phyloP scores from a whole-genome alignment of 2,888 invertebrate genomes.

The Strigamia maritima region DNA sequence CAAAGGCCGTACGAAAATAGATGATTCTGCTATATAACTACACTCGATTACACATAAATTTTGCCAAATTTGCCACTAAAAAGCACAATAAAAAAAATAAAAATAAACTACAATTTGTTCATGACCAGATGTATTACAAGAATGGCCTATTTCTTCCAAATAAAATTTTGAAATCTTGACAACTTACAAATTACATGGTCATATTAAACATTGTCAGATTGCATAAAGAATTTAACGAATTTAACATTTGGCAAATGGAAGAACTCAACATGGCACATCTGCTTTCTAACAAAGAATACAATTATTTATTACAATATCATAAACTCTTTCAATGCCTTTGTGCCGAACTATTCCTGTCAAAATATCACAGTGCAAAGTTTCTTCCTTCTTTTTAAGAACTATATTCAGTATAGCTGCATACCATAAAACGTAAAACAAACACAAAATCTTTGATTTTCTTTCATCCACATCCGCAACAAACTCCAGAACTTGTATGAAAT shows the following conservation, averaged over 20 bases:
- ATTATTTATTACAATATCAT: not conserved
- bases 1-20: slow-evolving; percentile 31
- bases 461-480: too few species aligned
- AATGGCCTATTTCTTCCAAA: not conserved
- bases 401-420: slow-evolving; percentile 7
- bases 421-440: not conserved
- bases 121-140: not conserved
- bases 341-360: slow-evolving; percentile 13
- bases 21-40: slow-evolving; percentile 30
- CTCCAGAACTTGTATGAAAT: not conserved
- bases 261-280: slow-evolving; percentile 25
- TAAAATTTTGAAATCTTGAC: not conserved
- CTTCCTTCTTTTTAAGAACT: not conserved
- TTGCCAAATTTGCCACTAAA: slow-evolving; percentile 6
- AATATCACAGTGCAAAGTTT: slow-evolving; percentile 28
- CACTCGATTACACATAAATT: slow-evolving; percentile 13
- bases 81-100: not conserved
- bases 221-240: not conserved
- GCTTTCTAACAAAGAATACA: not conserved
- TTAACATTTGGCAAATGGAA: not conserved
- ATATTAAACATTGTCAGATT: not conserved
- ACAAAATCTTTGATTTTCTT: not conserved
- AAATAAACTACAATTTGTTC: not conserved
- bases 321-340: slow-evolving; percentile 26
- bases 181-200: not conserved